Evolutionary conservation across 2,113 vertebrate species (phyloP).

Genomic region (Coregonus clupeaformis): DNA sequence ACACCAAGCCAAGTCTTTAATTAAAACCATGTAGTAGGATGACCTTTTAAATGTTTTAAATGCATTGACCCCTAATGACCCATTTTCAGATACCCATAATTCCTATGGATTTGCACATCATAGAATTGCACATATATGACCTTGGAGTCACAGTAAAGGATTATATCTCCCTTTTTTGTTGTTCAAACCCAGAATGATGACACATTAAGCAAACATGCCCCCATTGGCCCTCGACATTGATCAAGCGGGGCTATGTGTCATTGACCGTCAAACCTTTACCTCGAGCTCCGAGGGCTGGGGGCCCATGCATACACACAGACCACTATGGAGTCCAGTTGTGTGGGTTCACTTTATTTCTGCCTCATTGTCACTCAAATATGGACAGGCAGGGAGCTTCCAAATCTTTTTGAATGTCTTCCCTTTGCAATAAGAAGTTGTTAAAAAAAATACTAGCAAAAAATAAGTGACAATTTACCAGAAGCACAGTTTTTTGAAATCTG

Average conservation of each 20-base stretch:
- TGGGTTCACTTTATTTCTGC: background rate
- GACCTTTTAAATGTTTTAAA: background rate
- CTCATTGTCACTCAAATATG: background rate
- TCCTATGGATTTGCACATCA: background rate
- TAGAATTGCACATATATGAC: background rate
- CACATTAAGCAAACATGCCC: slow-evolving; percentile 5
- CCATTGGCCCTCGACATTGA: background rate
- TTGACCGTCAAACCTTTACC: background rate
- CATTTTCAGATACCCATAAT: background rate
- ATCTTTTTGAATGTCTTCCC: background rate
- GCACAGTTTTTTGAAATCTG: background rate
- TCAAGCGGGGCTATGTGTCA: slow-evolving; percentile 1
- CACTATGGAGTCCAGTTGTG: background rate
- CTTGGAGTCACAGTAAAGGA: background rate
- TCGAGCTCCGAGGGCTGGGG: background rate
- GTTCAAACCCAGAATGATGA: background rate
- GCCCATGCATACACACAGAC: background rate
- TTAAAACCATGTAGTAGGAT: background rate
- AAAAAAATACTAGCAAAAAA: too few relatives aligned
- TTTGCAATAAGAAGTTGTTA: background rate
- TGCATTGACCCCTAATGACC: background rate
- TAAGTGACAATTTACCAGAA: background rate
- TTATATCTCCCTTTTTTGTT: background rate
- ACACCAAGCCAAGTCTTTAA: background rate
- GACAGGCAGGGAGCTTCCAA: background rate